Percentiles rank a stretch among this genome's conserved stretches.
phyloP scores from a whole-genome alignment of 2,888 invertebrate species.

The Marasmarcha lunaedactyla region DNA sequence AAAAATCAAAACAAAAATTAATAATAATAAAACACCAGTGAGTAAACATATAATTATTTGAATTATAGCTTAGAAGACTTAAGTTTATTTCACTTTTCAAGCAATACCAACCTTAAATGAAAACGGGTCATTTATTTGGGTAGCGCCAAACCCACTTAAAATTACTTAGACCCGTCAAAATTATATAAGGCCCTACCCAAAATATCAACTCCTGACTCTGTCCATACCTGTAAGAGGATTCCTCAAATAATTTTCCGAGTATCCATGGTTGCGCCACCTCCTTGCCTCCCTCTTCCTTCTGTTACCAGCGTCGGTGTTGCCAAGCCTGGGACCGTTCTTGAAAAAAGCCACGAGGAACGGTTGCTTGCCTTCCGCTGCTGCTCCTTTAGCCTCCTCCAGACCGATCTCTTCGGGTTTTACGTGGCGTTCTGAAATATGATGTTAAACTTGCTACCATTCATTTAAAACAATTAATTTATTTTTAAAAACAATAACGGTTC shows the following conservation, averaged over 20 bases:
- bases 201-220: too few species aligned
- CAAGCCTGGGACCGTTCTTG: constrained; percentile 72
- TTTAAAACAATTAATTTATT: neutral
- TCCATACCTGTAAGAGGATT: constrained; percentile 70
- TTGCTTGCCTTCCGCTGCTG: constrained; percentile 77
- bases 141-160: too few species aligned
- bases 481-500: neutral
- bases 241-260: constrained; percentile 61
- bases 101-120: too few species aligned
- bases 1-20: constrained; percentile 16
- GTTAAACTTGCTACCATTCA: too few species aligned
- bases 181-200: neutral
- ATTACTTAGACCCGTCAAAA: too few species aligned
- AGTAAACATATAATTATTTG: too few species aligned
- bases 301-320: constrained; percentile 63
- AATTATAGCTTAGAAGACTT: too few species aligned
- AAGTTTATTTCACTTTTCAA: too few species aligned
- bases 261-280: constrained; percentile 62
- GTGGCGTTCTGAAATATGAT: constrained; percentile 74
- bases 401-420: constrained; percentile 88
- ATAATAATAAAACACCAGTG: too few species aligned
- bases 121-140: too few species aligned
- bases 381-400: constrained; percentile 78
- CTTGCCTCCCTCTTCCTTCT: constrained; percentile 71
- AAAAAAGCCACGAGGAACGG: constrained; percentile 94